Evolutionary conservation across 2,797 vertebrate species (phyloP).

Genomic region (Pseudocheirus occidentalis): DNA sequence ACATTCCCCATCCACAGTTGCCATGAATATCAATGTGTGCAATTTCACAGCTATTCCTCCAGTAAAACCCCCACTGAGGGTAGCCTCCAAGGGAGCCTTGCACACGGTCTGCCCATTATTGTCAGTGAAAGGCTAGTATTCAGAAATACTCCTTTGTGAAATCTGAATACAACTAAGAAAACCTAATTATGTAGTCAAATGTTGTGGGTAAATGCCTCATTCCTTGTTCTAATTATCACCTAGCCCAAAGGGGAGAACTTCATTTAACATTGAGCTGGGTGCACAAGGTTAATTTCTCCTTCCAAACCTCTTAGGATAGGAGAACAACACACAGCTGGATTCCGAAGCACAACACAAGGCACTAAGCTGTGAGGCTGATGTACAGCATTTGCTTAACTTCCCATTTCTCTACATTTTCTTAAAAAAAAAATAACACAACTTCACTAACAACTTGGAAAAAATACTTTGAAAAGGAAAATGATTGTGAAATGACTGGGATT

Average conservation of each 20-base stretch:
- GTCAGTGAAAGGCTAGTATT: conserved; percentile 42
- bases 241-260: conserved; percentile 60
- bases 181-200: conserved; percentile 74
- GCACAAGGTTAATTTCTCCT: conserved; percentile 66
- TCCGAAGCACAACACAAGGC: neutral
- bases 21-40: neutral
- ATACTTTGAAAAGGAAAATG: conserved; percentile 17
- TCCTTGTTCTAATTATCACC: conserved; percentile 74
- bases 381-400: conserved; percentile 45
- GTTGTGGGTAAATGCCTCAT: conserved; percentile 65
- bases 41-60: neutral
- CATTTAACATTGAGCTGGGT: conserved; percentile 53
- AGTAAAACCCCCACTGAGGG: neutral
- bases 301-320: conserved; percentile 57
- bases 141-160: conserved; percentile 34
- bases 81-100: neutral
- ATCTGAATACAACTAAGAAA: conserved; percentile 51
- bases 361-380: conserved; percentile 57
- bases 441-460: conserved; percentile 39
- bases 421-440: conserved; percentile 26
- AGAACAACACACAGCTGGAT: conserved; percentile 72
- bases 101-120: conserved; percentile 32
- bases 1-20: neutral
- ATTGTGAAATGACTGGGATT: neutral
- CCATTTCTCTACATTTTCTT: neutral